Evolutionary conservation across 2,113 vertebrate species (phyloP).

Genomic region (Struthidea cinerea): DNA sequence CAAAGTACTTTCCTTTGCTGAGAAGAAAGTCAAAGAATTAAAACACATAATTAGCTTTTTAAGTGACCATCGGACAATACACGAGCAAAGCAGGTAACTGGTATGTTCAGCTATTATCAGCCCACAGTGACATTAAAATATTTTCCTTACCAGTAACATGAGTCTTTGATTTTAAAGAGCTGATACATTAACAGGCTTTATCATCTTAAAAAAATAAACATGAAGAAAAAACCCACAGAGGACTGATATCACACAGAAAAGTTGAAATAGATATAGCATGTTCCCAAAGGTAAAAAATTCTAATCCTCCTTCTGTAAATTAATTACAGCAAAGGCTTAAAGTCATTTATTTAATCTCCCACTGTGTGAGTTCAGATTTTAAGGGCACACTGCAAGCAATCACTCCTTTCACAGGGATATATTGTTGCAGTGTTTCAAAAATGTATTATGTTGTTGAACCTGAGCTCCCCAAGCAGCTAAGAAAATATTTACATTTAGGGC

Average conservation of each 20-base stretch:
- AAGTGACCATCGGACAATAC: not conserved
- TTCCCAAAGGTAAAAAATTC: not conserved
- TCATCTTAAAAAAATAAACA: not conserved
- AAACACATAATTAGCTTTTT: not conserved
- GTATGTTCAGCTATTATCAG: not conserved
- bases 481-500: not conserved
- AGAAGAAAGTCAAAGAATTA: not conserved
- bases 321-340: not conserved
- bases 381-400: not conserved
- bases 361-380: not conserved
- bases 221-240: not conserved
- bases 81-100: not conserved
- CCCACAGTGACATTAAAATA: not conserved
- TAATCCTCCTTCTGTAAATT: not conserved
- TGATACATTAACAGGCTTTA: not conserved
- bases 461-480: not conserved
- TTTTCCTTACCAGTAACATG: not conserved
- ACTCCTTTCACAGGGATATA: not conserved
- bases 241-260: not conserved
- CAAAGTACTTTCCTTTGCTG: slow-evolving; percentile 90
- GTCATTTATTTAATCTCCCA: not conserved
- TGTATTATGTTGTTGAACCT: rapidly evolving
- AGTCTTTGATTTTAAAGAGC: not conserved
- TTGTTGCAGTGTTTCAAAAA: not conserved
- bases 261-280: not conserved